Conservation (phyloP, 2,797 vertebrate species). For the Podarcis lilfordi region DNA sequence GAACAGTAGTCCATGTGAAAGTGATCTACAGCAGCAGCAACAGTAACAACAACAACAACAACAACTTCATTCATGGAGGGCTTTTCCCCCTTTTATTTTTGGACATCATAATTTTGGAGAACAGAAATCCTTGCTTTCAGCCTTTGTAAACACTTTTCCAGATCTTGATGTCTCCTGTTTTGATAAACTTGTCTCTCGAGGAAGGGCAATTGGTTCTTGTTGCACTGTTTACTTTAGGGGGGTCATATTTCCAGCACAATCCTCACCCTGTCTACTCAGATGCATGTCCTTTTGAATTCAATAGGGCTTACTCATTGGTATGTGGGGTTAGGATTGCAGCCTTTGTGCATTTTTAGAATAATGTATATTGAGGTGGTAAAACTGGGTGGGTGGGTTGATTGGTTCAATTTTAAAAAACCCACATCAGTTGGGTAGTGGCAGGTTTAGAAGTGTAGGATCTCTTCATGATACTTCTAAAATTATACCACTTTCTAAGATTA, state of each 20-base stretch:
- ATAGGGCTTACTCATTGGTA: too few relatives aligned
- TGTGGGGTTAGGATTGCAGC: too few relatives aligned
- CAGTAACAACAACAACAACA: background rate
- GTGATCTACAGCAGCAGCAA: constrained; percentile 38
- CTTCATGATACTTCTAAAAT: too few relatives aligned
- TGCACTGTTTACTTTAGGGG: constrained; percentile 35
- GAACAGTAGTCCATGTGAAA: constrained; percentile 67
- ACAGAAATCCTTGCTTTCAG: constrained; percentile 71
- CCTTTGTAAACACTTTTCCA: constrained; percentile 64
- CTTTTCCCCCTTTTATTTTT: constrained; percentile 64
- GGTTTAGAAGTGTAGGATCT: too few relatives aligned
- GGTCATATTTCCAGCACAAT: background rate
- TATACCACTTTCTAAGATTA: too few relatives aligned
- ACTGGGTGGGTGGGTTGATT: too few relatives aligned
- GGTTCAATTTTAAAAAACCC: too few relatives aligned
- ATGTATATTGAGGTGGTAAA: background rate
- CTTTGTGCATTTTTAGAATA: background rate
- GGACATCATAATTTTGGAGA: constrained; percentile 54
- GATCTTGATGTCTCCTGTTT: constrained; percentile 64
- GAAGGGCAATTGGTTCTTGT: constrained; percentile 42
- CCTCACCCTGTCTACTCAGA: too few relatives aligned
- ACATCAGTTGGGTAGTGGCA: too few relatives aligned
- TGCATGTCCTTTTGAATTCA: too few relatives aligned
- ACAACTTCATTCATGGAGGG: constrained; percentile 63
- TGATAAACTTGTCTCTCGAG: constrained; percentile 44